Conservation (phyloP, 2,797 vertebrate species). For the Anomalospiza imberbis region DNA sequence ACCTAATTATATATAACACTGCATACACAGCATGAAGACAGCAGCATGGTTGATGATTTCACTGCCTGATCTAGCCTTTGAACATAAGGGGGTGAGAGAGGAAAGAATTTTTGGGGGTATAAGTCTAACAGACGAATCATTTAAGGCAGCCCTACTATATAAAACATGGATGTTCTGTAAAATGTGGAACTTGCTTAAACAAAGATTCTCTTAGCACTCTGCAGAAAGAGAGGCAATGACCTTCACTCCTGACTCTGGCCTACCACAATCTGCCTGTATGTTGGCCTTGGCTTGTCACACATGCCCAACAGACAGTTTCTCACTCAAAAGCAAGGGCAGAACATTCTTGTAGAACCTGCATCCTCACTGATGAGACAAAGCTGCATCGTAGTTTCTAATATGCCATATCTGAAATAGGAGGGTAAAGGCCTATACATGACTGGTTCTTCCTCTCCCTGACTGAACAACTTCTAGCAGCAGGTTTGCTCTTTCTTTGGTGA, state of each 20-base stretch:
- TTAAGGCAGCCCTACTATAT: neutral
- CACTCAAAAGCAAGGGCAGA: neutral
- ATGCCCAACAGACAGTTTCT: neutral
- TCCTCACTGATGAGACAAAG: neutral
- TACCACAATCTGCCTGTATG: neutral
- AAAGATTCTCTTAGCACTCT: neutral
- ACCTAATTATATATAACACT: neutral
- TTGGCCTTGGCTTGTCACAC: neutral
- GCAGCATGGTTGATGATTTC: neutral
- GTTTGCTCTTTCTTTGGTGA: neutral
- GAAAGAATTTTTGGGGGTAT: neutral
- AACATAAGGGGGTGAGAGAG: neutral
- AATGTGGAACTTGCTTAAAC: neutral
- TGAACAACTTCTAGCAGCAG: neutral
- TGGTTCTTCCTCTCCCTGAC: fast-evolving
- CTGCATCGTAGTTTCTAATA: neutral
- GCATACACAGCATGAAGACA: neutral
- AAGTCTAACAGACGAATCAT: neutral
- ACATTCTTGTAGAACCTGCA: neutral
- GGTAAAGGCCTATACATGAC: neutral
- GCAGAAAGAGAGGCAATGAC: neutral
- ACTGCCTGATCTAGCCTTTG: neutral
- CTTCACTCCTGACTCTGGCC: neutral
- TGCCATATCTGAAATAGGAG: fast-evolving
- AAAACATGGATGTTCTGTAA: neutral